Evolutionary conservation across 2,113 vertebrate species (phyloP).

Genomic region (Ameiurus melas): DNA sequence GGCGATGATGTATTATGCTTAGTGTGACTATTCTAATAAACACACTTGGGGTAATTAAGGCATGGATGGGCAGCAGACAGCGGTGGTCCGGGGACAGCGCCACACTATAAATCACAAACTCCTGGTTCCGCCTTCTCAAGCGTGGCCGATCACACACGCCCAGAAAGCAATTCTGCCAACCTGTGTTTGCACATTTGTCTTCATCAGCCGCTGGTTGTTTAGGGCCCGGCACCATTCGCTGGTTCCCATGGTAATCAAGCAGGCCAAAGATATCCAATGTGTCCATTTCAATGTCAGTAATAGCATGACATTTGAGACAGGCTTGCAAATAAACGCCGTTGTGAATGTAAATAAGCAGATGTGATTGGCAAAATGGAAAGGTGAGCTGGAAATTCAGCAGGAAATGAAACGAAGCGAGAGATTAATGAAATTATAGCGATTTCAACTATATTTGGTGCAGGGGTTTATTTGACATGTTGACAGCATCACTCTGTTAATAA

Average conservation of each 20-base stretch:
- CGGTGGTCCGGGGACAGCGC: slow-evolving; percentile 71
- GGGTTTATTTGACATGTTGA: neutral
- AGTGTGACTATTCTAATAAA: slow-evolving; percentile 74
- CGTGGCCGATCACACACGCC: slow-evolving; percentile 72
- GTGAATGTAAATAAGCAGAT: slow-evolving; percentile 42
- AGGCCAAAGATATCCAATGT: slow-evolving; percentile 58
- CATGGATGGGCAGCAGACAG: slow-evolving; percentile 75
- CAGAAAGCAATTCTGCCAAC: slow-evolving; percentile 82
- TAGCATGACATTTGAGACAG: slow-evolving; percentile 44
- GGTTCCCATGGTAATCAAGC: slow-evolving; percentile 71
- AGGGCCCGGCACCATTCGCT: slow-evolving; percentile 65
- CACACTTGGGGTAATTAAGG: slow-evolving; percentile 74
- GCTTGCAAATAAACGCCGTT: slow-evolving; percentile 33
- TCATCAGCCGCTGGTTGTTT: slow-evolving; percentile 77
- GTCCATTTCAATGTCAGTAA: slow-evolving; percentile 54
- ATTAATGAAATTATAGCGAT: slow-evolving; percentile 2
- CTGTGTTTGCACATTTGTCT: slow-evolving; percentile 80
- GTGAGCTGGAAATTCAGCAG: neutral
- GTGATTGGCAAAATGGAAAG: slow-evolving; percentile 19
- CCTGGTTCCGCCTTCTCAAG: slow-evolving; percentile 73
- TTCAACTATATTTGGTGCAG: neutral
- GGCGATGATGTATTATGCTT: slow-evolving; percentile 69
- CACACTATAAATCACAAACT: slow-evolving; percentile 79
- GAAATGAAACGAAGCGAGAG: neutral
- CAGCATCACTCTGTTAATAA: neutral